These are phyloP conservation scores for Listrodromus nycthemerus DNA, from an alignment of 2,888 invertebrate species.

Conservation along the genomic window DNA sequence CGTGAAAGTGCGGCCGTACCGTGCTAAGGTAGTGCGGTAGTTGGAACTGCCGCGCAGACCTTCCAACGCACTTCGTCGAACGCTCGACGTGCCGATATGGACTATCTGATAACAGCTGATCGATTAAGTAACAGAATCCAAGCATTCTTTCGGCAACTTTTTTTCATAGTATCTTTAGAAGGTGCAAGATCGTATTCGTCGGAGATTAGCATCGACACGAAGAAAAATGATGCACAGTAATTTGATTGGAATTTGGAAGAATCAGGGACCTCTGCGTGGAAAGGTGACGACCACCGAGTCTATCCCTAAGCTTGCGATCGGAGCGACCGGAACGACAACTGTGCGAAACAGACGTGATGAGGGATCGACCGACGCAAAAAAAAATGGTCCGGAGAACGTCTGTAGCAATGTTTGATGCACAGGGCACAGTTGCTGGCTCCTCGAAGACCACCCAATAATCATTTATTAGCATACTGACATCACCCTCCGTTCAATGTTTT, in stretches of 20 bases:
- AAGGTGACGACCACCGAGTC: neutral
- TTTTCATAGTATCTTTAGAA: neutral
- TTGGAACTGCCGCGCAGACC: constrained; percentile 36
- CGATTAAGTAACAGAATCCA: neutral
- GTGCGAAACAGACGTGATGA: neutral
- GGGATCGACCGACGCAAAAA: neutral
- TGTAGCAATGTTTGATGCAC: neutral
- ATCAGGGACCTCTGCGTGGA: neutral
- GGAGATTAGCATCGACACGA: neutral
- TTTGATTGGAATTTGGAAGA: neutral
- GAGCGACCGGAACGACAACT: neutral
- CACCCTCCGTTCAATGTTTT: neutral
- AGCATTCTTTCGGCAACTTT: neutral
- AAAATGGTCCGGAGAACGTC: neutral
- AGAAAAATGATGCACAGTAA: neutral
- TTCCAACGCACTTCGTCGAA: constrained; percentile 51
- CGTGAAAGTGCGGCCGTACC: constrained; percentile 82
- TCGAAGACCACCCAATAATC: neutral
- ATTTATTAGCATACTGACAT: neutral
- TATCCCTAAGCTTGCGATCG: neutral
- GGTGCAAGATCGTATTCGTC: neutral
- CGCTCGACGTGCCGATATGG: constrained; percentile 26
- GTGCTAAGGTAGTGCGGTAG: constrained; percentile 64
- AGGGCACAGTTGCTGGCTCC: neutral
- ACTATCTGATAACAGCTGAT: neutral